Base-by-base conservation (phyloP, 2,113 vertebrate genomes). In the Hydropotes inermis region DNA sequence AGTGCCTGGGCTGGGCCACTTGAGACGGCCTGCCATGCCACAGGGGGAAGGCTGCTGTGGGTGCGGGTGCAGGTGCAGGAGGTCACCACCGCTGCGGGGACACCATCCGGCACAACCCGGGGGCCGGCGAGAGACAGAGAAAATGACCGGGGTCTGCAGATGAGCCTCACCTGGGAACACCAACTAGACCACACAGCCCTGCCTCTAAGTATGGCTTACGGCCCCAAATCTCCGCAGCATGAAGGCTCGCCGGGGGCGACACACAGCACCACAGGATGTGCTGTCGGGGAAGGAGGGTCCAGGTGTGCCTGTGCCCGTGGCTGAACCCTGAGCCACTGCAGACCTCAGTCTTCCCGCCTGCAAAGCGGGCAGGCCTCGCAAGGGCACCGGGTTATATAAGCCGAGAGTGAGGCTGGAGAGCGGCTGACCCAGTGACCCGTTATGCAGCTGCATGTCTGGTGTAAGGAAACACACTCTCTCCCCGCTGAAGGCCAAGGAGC, bases 21-120 rank as follows among this genome's bases (percentile, higher is more conserved):
- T 1, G n/a, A 70, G 97, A 95, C 55, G 94, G 95, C 84, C 78
- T 45, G 78, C 93, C 97, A 64, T 36, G 79, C 89, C 83, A 25
- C 60, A 82, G 55, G 91, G 95, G 96, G 91, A 97, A 3, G 27
- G n/a, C 87, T 1, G 95, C 0, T n/a, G 36, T 28, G 30, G 50
- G 47, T 0, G 2, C 9, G 47, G 43, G 28, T 10, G 7, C 55
- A 64, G 43, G 28, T 10, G 7, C 55, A 64, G 67, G 76, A 23
- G 76, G 17, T 11, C 50, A 57, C 33, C 6, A 23, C 6, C 25
- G 1, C 14, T 5, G 2, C 2, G 6, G 52, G 50, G 89, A 55
- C 19, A n/a, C 28, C 47, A 28, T 1, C 28, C 1, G 4, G n/a
- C 3, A 25, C 5, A 6, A 23, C 16, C n/a, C 1, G 39, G 17